Evolutionary conservation across 2,797 vertebrate genomes (phyloP).

Genomic region (Thunnus albacares): DNA sequence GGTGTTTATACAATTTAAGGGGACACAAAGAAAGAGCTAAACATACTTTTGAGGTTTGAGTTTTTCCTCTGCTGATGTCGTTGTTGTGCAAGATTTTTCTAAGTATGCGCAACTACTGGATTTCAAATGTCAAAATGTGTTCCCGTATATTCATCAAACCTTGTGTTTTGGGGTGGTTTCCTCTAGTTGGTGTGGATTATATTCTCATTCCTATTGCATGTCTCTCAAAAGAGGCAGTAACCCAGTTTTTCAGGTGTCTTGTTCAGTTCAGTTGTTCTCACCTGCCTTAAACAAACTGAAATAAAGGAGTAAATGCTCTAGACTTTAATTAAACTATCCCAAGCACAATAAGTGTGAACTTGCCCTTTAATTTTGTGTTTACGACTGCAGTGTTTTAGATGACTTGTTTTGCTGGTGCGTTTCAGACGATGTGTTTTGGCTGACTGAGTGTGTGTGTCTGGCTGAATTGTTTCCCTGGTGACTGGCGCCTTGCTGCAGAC

Average conservation of each 20-base stretch:
- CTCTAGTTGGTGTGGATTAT: neutral
- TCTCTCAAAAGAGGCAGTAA: neutral
- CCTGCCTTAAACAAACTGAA: conserved; percentile 31
- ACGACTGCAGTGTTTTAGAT: conserved; percentile 66
- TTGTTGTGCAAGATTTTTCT: conserved; percentile 10
- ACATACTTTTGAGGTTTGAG: conserved; percentile 4
- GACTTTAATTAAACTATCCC: conserved; percentile 50
- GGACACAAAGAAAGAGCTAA: conserved; percentile 25
- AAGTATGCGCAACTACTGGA: neutral
- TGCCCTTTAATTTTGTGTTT: conserved; percentile 63
- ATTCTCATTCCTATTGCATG: neutral
- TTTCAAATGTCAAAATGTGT: conserved; percentile 23
- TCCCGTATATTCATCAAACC: neutral
- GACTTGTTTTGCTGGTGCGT: conserved; percentile 71
- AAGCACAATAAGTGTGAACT: conserved; percentile 40
- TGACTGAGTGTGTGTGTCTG: conserved; percentile 61
- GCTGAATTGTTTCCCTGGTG: conserved; percentile 77
- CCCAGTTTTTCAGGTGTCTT: conserved; percentile 4
- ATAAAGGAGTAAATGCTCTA: conserved; percentile 31
- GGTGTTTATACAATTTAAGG: conserved; percentile 41
- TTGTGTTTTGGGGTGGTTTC: conserved; percentile 3
- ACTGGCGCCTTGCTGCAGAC: conserved; percentile 80
- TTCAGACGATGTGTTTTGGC: conserved; percentile 74
- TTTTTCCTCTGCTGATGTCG: conserved; percentile 8
- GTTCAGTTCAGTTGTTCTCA: conserved; percentile 17